Evolutionary conservation across 2,888 invertebrate species (phyloP).

Genomic region (Drosophila formosana): DNA sequence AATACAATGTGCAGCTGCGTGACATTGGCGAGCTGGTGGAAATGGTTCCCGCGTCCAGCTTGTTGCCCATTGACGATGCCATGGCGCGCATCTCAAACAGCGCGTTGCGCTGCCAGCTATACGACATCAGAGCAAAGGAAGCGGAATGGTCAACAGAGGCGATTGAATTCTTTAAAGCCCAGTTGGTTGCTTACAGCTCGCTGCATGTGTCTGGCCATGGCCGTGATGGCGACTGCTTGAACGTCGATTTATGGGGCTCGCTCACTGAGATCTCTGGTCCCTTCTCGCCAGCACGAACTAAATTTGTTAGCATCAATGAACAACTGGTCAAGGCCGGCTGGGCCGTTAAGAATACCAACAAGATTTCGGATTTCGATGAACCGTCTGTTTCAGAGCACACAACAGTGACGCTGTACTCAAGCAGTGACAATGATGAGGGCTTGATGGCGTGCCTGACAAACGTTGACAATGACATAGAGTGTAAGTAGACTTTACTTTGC

Average conservation of each 20-base stretch:
- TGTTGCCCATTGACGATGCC: constrained; percentile 84
- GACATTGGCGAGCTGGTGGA: constrained; percentile 87
- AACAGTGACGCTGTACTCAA: neutral
- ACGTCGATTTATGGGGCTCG: constrained; percentile 88
- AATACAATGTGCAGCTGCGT: constrained; percentile 87
- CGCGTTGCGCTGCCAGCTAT: constrained; percentile 89
- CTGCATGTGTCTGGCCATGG: constrained; percentile 71
- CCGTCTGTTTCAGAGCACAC: neutral
- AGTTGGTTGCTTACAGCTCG: constrained; percentile 86
- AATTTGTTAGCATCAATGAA: constrained; percentile 89
- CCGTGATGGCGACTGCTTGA: neutral
- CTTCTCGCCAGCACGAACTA: constrained; percentile 87
- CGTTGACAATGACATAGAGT: constrained; percentile 5
- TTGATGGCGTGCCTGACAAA: neutral
- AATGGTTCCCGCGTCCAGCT: constrained; percentile 84
- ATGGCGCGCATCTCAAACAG: constrained; percentile 87
- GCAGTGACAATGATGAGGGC: neutral
- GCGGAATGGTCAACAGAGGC: constrained; percentile 86
- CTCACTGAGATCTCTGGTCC: constrained; percentile 87
- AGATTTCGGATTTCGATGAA: neutral
- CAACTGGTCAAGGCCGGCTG: constrained; percentile 84
- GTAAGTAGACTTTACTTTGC: neutral
- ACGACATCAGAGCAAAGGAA: constrained; percentile 89
- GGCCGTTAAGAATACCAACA: constrained; percentile 2
- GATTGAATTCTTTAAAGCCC: constrained; percentile 87